Percentiles rank a stretch among this genome's conserved stretches.
These are phyloP conservation scores for Coryphaenoides rupestris DNA, from an alignment of 2,113 vertebrate species.

Conservation along the genomic window DNA sequence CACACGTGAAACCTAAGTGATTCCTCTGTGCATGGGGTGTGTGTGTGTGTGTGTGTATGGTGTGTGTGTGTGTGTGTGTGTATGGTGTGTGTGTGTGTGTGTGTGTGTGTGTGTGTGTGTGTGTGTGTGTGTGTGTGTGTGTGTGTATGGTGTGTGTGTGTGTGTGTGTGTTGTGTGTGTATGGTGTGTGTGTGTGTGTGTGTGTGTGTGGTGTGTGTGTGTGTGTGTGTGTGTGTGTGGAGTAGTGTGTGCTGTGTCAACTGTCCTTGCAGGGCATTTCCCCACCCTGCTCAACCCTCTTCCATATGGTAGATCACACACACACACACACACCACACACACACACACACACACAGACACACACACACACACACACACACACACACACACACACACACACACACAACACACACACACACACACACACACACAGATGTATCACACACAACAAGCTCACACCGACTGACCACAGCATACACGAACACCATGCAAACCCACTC, in stretches of 20 bases:
- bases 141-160: not conserved
- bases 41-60: too few species aligned
- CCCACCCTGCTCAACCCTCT: slow-evolving; percentile 23
- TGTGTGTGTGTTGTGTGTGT: slow-evolving; percentile 5
- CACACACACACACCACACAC: not conserved
- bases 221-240: slow-evolving; percentile 13
- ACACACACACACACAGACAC: slow-evolving; percentile 17
- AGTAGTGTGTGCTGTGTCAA: too few species aligned
- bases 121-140: not conserved
- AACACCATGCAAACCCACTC: too few species aligned
- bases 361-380: too few species aligned
- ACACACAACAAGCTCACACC: too few species aligned
- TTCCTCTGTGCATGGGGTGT: not conserved
- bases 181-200: not conserved
- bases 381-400: too few species aligned
- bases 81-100: too few species aligned
- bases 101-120: not conserved
- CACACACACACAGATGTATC: too few species aligned
- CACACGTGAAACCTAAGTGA: slow-evolving; percentile 6
- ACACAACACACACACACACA: too few species aligned
- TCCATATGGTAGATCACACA: slow-evolving; percentile 42
- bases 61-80: too few species aligned
- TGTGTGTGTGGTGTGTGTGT: not conserved
- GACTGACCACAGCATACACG: too few species aligned
- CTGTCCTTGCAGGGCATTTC: not conserved